These are phyloP conservation scores for Clinocottus analis DNA, from an alignment of 2,113 vertebrate genomes.

Conservation along the genomic window DNA sequence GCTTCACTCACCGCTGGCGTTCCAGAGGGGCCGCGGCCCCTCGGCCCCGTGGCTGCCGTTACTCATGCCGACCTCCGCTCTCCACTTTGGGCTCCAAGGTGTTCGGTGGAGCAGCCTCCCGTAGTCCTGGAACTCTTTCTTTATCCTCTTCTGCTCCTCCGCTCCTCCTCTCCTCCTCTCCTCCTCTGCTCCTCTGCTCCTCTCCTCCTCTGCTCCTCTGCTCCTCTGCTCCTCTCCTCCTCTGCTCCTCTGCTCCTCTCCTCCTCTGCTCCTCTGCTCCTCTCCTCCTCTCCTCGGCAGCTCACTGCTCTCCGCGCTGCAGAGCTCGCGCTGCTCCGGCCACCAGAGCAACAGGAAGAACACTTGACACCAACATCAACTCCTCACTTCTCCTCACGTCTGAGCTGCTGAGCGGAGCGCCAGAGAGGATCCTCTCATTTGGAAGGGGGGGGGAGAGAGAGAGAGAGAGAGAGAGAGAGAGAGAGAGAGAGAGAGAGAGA, in stretches of 20 bases:
- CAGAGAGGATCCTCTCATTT: too few species aligned
- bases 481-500: neutral
- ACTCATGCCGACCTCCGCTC: constrained; percentile 36
- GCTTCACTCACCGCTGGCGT: constrained; percentile 69
- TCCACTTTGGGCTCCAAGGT: constrained; percentile 31
- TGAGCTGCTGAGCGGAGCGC: neutral
- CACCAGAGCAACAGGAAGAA: neutral
- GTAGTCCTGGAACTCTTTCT: neutral
- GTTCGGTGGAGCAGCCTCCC: neutral
- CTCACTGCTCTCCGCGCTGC: too few species aligned
- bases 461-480: neutral
- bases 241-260: too few species aligned
- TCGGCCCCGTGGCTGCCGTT: constrained; percentile 59
- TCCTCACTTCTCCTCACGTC: neutral
- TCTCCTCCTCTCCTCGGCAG: too few species aligned
- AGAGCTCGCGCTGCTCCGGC: too few species aligned
- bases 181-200: too few species aligned
- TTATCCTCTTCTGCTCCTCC: too few species aligned
- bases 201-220: too few species aligned
- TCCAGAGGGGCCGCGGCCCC: constrained; percentile 63
- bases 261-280: too few species aligned
- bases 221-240: too few species aligned
- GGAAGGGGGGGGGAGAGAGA: neutral
- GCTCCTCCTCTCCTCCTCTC: too few species aligned
- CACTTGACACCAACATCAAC: neutral